These are phyloP conservation scores for Ceryle rudis DNA, from an alignment of 2,797 vertebrate genomes.

Conservation along the genomic window DNA sequence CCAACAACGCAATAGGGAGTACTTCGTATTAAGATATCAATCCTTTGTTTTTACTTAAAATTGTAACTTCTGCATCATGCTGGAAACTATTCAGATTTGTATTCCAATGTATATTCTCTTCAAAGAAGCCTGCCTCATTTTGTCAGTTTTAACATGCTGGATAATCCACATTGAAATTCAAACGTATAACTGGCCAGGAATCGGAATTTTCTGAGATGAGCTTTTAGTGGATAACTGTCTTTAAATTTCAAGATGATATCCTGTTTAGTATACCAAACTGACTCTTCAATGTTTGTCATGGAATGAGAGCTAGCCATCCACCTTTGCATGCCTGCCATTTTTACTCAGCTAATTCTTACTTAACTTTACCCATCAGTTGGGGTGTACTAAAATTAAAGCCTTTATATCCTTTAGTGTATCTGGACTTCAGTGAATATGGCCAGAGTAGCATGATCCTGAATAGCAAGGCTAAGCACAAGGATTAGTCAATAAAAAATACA, in stretches of 20 bases:
- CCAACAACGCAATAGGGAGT: neutral
- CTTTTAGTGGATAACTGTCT: neutral
- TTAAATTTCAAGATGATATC: neutral
- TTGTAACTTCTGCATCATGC: neutral
- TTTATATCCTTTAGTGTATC: rapidly evolving
- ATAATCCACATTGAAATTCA: neutral
- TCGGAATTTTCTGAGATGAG: neutral
- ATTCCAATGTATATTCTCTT: neutral
- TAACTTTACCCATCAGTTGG: neutral
- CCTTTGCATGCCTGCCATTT: neutral
- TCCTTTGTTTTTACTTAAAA: neutral
- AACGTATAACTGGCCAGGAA: neutral
- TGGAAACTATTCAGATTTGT: neutral
- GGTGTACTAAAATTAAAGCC: neutral
- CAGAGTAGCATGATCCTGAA: neutral
- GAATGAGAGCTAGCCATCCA: neutral
- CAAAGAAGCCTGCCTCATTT: neutral
- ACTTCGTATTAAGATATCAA: neutral
- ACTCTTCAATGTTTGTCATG: neutral
- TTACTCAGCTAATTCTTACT: neutral
- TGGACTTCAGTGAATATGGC: neutral
- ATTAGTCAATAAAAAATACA: neutral
- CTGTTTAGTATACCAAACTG: neutral
- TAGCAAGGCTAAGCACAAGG: neutral
- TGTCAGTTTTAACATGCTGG: neutral